A percentile compares a stretch with the other conserved stretches of the same genome.
Evolutionary conservation across 2,888 invertebrate genomes (phyloP).

Genomic region (Tanytarsus gracilentus): DNA sequence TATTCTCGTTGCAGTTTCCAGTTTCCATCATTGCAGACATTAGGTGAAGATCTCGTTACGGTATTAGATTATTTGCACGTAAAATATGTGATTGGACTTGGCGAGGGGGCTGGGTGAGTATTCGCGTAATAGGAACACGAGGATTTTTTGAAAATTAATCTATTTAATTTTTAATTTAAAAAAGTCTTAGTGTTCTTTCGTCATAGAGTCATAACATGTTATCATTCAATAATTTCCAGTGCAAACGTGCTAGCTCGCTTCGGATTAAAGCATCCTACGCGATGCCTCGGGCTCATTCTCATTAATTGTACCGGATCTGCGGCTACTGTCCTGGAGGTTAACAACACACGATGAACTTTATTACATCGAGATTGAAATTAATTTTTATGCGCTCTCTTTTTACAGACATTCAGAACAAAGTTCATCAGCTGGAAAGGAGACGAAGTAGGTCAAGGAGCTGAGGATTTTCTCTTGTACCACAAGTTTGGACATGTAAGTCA

Average conservation of each 20-base stretch:
- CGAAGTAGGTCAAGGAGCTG: constrained; percentile 77
- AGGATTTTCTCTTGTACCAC: constrained; percentile 79
- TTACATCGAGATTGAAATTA: too few relatives aligned
- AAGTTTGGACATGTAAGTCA: constrained; percentile 86
- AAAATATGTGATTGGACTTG: constrained; percentile 73
- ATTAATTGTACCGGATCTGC: constrained; percentile 83
- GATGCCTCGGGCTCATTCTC: constrained; percentile 69
- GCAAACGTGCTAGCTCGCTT: constrained; percentile 79
- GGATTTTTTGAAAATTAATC: too few relatives aligned
- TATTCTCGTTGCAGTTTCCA: constrained; percentile 50
- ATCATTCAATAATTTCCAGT: constrained; percentile 36
- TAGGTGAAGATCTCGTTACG: constrained; percentile 73
- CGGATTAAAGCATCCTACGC: constrained; percentile 68
- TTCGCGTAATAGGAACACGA: too few relatives aligned
- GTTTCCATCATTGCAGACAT: constrained; percentile 70
- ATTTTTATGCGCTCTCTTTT: too few relatives aligned
- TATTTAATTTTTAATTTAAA: too few relatives aligned
- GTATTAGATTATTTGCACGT: constrained; percentile 75
- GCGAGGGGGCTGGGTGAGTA: constrained; percentile 63
- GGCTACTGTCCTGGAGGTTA: constrained; percentile 77
- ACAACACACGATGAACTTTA: too few relatives aligned
- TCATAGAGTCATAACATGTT: too few relatives aligned
- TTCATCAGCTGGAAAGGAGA: constrained; percentile 76
- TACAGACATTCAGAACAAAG: constrained; percentile 74
- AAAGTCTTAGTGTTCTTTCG: too few relatives aligned